A percentile compares a stretch with the other conserved stretches of the same genome.
These are phyloP conservation scores for Remorina albescens DNA, from an alignment of 2,797 vertebrate genomes.

Conservation along the genomic window DNA sequence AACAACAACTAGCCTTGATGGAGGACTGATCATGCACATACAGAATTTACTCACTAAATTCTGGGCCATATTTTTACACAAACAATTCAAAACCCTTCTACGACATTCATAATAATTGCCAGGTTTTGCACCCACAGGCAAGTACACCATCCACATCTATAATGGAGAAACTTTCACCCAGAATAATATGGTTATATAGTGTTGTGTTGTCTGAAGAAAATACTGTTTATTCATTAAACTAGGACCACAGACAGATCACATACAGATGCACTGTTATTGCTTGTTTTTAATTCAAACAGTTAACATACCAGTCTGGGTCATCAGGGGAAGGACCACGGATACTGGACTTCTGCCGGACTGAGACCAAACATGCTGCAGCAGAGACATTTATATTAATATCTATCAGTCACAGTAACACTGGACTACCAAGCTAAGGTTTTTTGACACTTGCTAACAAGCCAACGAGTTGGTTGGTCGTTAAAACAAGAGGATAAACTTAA, in stretches of 20 bases:
- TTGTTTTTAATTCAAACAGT: neutral
- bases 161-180: neutral
- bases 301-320: constrained; percentile 62
- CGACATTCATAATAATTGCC: neutral
- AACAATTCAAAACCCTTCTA: neutral
- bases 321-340: constrained; percentile 37
- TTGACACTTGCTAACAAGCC: neutral
- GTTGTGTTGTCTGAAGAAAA: too few species aligned
- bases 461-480: neutral
- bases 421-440: neutral
- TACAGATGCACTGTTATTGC: neutral
- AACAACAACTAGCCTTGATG: neutral
- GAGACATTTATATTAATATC: too few species aligned
- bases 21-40: neutral
- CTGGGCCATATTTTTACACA: neutral
- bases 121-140: neutral
- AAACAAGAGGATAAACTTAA: neutral
- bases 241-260: neutral
- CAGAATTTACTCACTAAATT: neutral
- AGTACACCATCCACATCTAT: neutral
- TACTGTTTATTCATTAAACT: neutral
- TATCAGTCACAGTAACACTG: too few species aligned
- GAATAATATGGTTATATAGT: neutral
- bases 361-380: constrained; percentile 65
- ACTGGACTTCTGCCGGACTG: constrained; percentile 59